Percentiles rank a stretch among this genome's conserved stretches.
phyloP scores from a whole-genome alignment of 2,797 vertebrate species.

The Danio choprae region DNA sequence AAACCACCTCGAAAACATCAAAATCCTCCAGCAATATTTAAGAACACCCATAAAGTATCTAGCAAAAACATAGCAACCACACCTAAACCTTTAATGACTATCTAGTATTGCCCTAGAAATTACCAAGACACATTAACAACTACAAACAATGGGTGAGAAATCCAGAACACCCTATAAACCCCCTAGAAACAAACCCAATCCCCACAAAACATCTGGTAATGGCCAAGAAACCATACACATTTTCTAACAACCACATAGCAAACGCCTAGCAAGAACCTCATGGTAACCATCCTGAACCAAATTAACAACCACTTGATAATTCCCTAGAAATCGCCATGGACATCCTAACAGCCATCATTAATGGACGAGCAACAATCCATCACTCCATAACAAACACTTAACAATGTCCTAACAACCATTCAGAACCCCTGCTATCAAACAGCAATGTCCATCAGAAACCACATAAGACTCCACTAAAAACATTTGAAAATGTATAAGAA shows the following conservation, averaged over 20 bases:
- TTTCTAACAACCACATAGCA: not conserved
- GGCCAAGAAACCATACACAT: not conserved
- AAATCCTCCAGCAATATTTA: no score
- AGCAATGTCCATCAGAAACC: not conserved
- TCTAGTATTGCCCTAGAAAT: not conserved
- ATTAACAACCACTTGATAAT: not conserved
- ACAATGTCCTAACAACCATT: not conserved
- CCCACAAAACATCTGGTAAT: not conserved
- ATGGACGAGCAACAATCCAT: not conserved
- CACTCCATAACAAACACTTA: not conserved
- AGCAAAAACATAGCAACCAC: not conserved
- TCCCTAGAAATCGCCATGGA: not conserved
- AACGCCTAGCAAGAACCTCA: no score
- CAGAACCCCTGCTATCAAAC: not conserved
- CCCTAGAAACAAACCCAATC: not conserved
- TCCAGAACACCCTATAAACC: no score
- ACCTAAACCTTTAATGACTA: not conserved
- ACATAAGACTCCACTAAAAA: not conserved
- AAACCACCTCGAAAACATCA: no score
- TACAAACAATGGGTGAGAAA: no score
- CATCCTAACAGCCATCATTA: no score
- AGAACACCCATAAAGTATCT: not conserved
- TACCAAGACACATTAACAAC: no score
- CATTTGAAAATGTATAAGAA: no score
- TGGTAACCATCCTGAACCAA: not conserved